Evolutionary conservation across 2,888 invertebrate species (phyloP), one percentile per base, ranked within the genome.

Genomic region (Polia nebulosa): DNA sequence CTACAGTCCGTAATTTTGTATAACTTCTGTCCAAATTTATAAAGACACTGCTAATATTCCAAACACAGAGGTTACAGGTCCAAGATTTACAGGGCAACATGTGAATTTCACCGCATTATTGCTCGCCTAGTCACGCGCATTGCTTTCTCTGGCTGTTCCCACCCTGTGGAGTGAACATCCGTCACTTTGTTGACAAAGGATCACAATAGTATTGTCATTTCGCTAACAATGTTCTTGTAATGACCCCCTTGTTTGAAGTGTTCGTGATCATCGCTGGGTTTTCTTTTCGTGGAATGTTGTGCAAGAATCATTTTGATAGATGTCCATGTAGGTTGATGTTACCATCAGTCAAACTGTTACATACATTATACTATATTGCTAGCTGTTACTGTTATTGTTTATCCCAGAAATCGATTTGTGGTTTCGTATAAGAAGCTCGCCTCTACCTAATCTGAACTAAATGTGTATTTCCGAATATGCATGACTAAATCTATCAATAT

Each of bases 101-200:
- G 76, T 77, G 63, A 77, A 68, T 60, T 64, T 53, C 69, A 73
- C 55, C 39, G 62, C 52, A 57, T 73, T 76, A 77, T 73, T 58
- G 77, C 77, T 61, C 22, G 39, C 49, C 53, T 55, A 65, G 78
- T 87, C 85, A 82, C 82, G 82, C 82, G 60, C 59, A 41, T 53
- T 62, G 82, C 85, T 87, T 87, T 87, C 87, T 82, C 86, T 79
- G 59, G 22, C 39, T 47, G 79, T 83, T 86, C 82, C 77, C 85
- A 85, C 79, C 85, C 83, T 68, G 68, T 66, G 60, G 72, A 70
- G 57, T 67, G 69, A 73, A 75, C 76, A 80, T 80, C 65, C 68
- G 73, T 79, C 82, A 82, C 62, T 82, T 60, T 75, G 74, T 81
- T 81, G 76, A 72, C 79, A 81, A 82, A 82, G 82, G 82, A 77